Base-by-base conservation (phyloP, 1,140 invertebrate species). In the Leptestheria dahalacensis region DNA sequence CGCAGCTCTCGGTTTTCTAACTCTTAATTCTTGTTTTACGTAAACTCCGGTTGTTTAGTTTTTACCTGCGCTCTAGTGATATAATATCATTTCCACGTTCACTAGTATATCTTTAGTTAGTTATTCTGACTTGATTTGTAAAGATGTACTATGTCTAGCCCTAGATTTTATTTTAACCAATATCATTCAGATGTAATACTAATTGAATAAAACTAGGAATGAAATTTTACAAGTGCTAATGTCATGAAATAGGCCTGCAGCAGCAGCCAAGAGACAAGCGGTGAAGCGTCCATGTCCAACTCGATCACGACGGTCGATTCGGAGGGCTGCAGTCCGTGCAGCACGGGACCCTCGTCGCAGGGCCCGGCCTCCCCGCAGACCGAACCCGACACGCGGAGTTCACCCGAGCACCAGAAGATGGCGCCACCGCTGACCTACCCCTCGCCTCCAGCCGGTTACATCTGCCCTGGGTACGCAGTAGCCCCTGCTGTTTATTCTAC, bases 181-280 rank as follows among this genome's bases (percentile, higher is more conserved):
- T n/a, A n/a, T n/a, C n/a, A n/a, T n/a, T n/a, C n/a, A n/a, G n/a
- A n/a, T n/a, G n/a, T n/a, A n/a, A n/a, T n/a, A n/a, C n/a, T n/a
- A n/a, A n/a, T n/a, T n/a, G n/a, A n/a, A n/a, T n/a, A n/a, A n/a
- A n/a, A n/a, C n/a, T n/a, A n/a, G n/a, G n/a, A n/a, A n/a, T n/a
- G n/a, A n/a, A n/a, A n/a, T n/a, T n/a, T n/a, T n/a, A n/a, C n/a
- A n/a, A n/a, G n/a, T n/a, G n/a, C n/a, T n/a, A n/a, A n/a, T n/a
- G n/a, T n/a, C n/a, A n/a, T n/a, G n/a, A n/a, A n/a, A n/a, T 29
- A 56, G 53, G 53, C 53, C 33, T 56, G 53, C 41, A 52, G 33
- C 6, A 55, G 57, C 48, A 60, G 58, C 58, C 58, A 60, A 49
- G 58, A 60, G 33, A 41, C 33, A 15, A 55, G 57, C 48, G 51